phyloP scores from a whole-genome alignment of 1,140 invertebrate genomes.

The Himalopsyche phryganea region DNA sequence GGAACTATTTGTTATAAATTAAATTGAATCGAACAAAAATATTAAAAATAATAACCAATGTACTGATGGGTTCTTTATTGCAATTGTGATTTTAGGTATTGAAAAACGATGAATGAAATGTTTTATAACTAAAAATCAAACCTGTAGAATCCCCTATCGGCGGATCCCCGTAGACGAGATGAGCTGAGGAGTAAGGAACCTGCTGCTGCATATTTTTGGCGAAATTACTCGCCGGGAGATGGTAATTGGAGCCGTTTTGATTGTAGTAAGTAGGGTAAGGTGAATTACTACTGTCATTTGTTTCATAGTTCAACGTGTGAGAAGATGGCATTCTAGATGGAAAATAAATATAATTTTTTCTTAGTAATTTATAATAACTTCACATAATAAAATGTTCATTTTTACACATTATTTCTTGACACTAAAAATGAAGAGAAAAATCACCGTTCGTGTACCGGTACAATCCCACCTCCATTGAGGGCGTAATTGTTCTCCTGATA shows the following conservation, averaged over 20 bases:
- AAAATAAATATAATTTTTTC: conserved; percentile 2
- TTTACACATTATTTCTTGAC: too few relatives aligned
- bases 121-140: too few relatives aligned
- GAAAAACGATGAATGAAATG: too few relatives aligned
- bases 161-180: conserved; percentile 17
- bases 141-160: conserved; percentile 9
- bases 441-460: conserved; percentile 23
- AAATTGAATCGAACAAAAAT: too few relatives aligned
- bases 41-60: too few relatives aligned
- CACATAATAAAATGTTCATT: too few relatives aligned
- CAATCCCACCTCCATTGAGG: conserved; percentile 16
- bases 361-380: too few relatives aligned
- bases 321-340: conserved; percentile 23
- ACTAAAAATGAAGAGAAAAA: background rate
- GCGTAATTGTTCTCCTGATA: conserved; percentile 30
- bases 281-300: conserved; percentile 15
- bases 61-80: too few relatives aligned
- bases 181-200: conserved; percentile 10
- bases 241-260: conserved; percentile 27
- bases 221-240: conserved; percentile 16
- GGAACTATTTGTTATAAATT: too few relatives aligned
- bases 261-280: conserved; percentile 25
- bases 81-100: too few relatives aligned
- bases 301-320: conserved; percentile 22
- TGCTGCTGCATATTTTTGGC: conserved; percentile 1